Conservation (phyloP, 2,113 vertebrate species). For the Aplodontia rufa region DNA sequence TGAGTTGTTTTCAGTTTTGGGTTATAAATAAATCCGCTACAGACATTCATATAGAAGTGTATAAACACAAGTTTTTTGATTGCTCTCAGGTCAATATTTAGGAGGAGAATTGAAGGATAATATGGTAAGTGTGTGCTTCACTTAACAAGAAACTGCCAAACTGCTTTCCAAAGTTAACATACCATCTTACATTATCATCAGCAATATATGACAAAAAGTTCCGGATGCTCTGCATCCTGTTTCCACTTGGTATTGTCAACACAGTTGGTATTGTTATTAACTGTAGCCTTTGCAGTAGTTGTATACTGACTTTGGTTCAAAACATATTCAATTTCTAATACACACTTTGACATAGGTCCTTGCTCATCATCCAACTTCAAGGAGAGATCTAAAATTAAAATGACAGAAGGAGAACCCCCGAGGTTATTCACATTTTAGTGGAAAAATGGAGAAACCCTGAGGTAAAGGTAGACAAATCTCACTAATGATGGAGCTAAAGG, state of each 20-base stretch:
- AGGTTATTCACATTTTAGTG: not conserved
- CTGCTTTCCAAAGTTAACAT: not conserved
- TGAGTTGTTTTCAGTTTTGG: not conserved
- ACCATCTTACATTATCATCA: not conserved
- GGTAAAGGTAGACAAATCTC: conserved; percentile 32
- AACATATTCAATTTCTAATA: not conserved
- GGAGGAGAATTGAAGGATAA: not conserved
- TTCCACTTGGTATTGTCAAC: not conserved
- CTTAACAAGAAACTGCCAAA: not conserved
- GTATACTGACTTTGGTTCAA: not conserved
- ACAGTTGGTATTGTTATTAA: not conserved
- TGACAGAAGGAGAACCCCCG: not conserved
- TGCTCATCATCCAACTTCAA: not conserved
- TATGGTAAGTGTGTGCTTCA: not conserved
- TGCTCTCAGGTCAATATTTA: not conserved
- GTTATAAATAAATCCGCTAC: not conserved
- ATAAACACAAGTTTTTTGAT: not conserved
- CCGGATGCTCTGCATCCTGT: not conserved
- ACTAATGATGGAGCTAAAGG: not conserved
- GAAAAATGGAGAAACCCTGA: not conserved
- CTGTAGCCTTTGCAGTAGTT: not conserved
- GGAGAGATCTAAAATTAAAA: not conserved
- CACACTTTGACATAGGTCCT: not conserved
- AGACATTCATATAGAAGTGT: not conserved
- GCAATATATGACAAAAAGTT: not conserved